Evolutionary conservation across 1,140 invertebrate genomes (phyloP).

Genomic region (Lysiphlebus fabarum): DNA sequence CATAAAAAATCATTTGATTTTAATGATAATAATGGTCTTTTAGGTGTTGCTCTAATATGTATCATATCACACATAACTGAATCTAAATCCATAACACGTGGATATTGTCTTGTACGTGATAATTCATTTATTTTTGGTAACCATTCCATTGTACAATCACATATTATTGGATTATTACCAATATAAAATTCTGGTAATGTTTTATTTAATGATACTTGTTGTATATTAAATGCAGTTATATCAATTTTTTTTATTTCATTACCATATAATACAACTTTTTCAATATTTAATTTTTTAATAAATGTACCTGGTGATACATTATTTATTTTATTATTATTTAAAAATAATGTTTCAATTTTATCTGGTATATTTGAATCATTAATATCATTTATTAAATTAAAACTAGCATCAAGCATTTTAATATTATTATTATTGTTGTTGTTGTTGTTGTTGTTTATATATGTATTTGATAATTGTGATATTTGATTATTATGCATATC

Average conservation of each 20-base stretch:
- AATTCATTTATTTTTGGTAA: slow-evolving; percentile 73
- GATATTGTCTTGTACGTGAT: slow-evolving; percentile 73
- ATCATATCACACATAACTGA: slow-evolving; percentile 86
- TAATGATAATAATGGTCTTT: slow-evolving; percentile 78
- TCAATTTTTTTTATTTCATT: slow-evolving; percentile 74
- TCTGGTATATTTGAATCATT: slow-evolving; percentile 68
- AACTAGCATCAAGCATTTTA: slow-evolving; percentile 73
- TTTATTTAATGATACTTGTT: slow-evolving; percentile 62
- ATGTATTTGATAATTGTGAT: no score
- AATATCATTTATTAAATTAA: slow-evolving; percentile 68
- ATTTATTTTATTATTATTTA: slow-evolving; percentile 74
- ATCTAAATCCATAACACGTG: slow-evolving; percentile 85
- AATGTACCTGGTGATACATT: slow-evolving; percentile 72
- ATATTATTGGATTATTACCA: slow-evolving; percentile 76
- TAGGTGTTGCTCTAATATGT: slow-evolving; percentile 77
- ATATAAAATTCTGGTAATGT: slow-evolving; percentile 75
- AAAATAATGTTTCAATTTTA: slow-evolving; percentile 69
- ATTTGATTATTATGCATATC: slow-evolving; percentile 88
- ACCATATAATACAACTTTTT: slow-evolving; percentile 71
- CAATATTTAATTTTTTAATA: slow-evolving; percentile 64
- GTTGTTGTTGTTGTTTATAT: no score
- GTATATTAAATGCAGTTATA: slow-evolving; percentile 66
- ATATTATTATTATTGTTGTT: slow-evolving; percentile 65
- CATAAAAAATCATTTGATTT: slow-evolving; percentile 87
- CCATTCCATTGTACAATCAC: slow-evolving; percentile 85